Evolutionary conservation across 2,797 vertebrate genomes (phyloP), one percentile per base, ranked within the genome.

Genomic region (Meriones psammophilus): DNA sequence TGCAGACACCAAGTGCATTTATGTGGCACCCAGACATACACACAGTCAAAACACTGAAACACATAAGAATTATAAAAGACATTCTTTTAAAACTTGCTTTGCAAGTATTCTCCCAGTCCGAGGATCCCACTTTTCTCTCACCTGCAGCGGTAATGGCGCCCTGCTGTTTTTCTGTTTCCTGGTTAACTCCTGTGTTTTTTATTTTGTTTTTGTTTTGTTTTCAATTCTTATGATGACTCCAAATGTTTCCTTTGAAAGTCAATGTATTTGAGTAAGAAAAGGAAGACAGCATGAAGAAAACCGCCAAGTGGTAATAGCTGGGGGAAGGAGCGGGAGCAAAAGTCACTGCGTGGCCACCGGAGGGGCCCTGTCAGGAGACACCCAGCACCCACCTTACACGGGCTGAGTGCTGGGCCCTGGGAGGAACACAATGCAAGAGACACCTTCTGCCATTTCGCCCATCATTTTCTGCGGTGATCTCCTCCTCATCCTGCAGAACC

Each of bases 221-320:
- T 58, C 80, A 64, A 56, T 80, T 81, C 71, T 76, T 36, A 30
- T 60, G 94, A 88, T 93, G 39, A 76, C 28, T 68, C 54, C 56
- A 86, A 76, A 85, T 66, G 56, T 95, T 93, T 94, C 74, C 73
- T 76, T 93, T 92, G 66, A 81, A 84, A 92, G 88, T 88, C 84
- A 73, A 89, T 86, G 18, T 78, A 89, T 77, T 86, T 89, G 54
- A 91, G 62, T 73, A 26, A 88, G 84, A 83, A 92, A 54, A 33
- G 42, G 9, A n/a, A 85, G 60, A 56, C 20, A 46, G 22, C 64
- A 30, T 68, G 86, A 84, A 94, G 64, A 26, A 88, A 91, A 89
- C 18, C 39, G 73, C 60, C 64, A 69, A 42, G 85, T 42, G 58
- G 7, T 8, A 86, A 36, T 1, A 77, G 62, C 2, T 30, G 78